Evolutionary conservation across 92 coral and sea anemone species (phyloP).

Genomic region (Parazoanthus atlanticus): DNA sequence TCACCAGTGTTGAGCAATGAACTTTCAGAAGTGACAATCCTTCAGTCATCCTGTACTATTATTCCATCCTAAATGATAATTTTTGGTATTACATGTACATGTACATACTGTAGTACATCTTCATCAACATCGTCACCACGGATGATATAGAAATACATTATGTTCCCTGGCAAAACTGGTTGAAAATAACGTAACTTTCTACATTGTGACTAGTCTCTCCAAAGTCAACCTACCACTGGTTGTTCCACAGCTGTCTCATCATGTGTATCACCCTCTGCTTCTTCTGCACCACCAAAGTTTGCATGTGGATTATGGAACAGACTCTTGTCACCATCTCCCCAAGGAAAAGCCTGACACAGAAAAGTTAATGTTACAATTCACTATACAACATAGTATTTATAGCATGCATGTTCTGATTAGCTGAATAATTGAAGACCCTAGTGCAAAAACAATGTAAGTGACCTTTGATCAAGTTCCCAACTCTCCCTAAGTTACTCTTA

Average conservation of each 20-base stretch:
- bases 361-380: not conserved
- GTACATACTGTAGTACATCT: too few species aligned
- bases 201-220: not conserved
- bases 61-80: too few species aligned
- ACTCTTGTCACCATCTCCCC: constrained; percentile 68
- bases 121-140: not conserved
- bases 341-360: constrained; percentile 60
- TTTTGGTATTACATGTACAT: too few species aligned
- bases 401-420: too few species aligned
- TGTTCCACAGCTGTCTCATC: constrained; percentile 42
- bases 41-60: too few species aligned
- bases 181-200: not conserved
- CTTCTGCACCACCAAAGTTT: constrained; percentile 63
- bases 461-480: too few species aligned
- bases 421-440: too few species aligned
- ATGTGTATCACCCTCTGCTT: constrained; percentile 45
- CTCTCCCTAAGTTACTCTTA: too few species aligned
- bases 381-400: not conserved
- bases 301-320: constrained; percentile 68
- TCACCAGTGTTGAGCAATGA: too few species aligned
- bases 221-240: constrained; percentile 45
- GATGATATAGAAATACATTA: too few species aligned
- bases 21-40: too few species aligned
- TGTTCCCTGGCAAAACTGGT: not conserved
- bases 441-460: too few species aligned